Evolutionary conservation across 2,888 invertebrate genomes (phyloP).

Genomic region (Drosophila birchii): DNA sequence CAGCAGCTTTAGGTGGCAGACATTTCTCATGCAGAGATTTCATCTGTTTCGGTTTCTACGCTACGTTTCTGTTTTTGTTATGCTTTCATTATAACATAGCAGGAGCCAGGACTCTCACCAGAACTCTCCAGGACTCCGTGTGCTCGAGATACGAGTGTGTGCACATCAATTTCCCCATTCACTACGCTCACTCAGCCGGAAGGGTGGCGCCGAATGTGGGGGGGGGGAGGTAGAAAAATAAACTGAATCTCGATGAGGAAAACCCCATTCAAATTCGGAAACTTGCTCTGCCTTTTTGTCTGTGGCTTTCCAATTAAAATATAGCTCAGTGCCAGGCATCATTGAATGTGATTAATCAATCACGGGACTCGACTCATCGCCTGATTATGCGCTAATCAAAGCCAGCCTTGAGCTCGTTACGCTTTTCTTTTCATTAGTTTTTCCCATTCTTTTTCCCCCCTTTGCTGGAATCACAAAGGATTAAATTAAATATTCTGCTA

Average conservation of each 20-base stretch:
- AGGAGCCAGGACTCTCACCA: conserved; percentile 8
- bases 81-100: conserved; percentile 50
- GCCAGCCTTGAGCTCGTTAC: conserved; percentile 39
- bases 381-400: conserved; percentile 54
- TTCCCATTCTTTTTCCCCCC: not conserved
- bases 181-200: conserved; percentile 10
- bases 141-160: conserved; percentile 19
- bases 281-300: conserved; percentile 18
- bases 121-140: conserved; percentile 14
- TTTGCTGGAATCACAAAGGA: conserved; percentile 49
- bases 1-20: conserved; percentile 32
- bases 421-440: conserved; percentile 49
- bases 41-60: conserved; percentile 23
- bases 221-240: not conserved
- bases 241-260: conserved; percentile 30
- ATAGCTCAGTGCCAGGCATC: conserved; percentile 41
- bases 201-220: not conserved
- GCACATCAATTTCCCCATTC: conserved; percentile 43
- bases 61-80: conserved; percentile 45
- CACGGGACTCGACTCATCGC: conserved; percentile 34
- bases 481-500: conserved; percentile 66
- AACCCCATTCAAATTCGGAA: conserved; percentile 31
- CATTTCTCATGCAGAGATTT: conserved; percentile 38
- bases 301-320: conserved; percentile 54
- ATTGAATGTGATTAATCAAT: conserved; percentile 52